These are phyloP conservation scores for Nephotettix cincticeps DNA, from an alignment of 1,140 invertebrate species.

Conservation along the genomic window DNA sequence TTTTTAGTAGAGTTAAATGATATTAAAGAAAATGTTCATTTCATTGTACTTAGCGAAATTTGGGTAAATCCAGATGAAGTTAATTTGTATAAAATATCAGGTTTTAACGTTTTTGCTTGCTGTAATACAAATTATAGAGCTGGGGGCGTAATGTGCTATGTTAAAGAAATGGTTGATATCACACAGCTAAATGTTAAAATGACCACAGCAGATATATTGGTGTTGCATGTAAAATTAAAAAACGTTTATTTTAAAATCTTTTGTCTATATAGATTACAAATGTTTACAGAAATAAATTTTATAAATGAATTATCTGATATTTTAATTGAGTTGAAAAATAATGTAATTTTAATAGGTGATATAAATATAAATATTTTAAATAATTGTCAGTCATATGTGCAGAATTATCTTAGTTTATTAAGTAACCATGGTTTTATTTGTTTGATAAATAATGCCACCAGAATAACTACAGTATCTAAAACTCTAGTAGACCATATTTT, in stretches of 20 bases:
- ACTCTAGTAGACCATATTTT: neutral
- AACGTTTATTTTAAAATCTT: too few relatives aligned
- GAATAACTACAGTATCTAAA: neutral
- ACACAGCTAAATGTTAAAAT: too few relatives aligned
- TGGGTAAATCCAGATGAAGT: neutral
- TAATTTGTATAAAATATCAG: neutral
- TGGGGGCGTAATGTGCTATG: neutral
- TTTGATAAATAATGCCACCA: neutral
- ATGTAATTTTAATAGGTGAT: too few relatives aligned
- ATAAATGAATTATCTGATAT: too few relatives aligned
- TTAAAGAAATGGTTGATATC: neutral
- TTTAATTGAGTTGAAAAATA: too few relatives aligned
- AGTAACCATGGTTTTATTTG: neutral
- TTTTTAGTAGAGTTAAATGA: neutral
- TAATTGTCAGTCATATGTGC: too few relatives aligned
- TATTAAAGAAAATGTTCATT: neutral
- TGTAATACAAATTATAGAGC: neutral
- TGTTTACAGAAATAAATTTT: too few relatives aligned
- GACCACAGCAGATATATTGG: too few relatives aligned
- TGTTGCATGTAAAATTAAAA: too few relatives aligned
- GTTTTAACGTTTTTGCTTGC: neutral
- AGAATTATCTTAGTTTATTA: neutral
- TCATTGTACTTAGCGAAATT: neutral
- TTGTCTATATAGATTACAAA: too few relatives aligned
- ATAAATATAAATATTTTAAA: too few relatives aligned